Conservation (phyloP, 2,113 vertebrate genomes). For the Acanthisitta chloris region DNA sequence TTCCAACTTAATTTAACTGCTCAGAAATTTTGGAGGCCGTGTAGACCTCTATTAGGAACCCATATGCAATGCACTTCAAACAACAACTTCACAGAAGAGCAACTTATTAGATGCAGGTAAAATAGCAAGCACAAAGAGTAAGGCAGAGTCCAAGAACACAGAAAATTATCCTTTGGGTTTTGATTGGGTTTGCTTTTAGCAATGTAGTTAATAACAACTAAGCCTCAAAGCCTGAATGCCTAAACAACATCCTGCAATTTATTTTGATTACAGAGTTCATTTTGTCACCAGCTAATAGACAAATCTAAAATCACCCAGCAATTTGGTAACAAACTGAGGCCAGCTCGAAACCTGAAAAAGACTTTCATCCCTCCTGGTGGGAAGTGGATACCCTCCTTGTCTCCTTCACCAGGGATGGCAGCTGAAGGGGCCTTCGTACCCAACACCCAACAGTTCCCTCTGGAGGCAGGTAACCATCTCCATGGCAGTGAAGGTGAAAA, state of each 20-base stretch:
- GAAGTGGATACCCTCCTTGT: not conserved
- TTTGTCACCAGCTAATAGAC: not conserved
- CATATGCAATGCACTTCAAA: not conserved
- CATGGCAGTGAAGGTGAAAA: rapidly evolving
- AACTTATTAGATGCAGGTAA: not conserved
- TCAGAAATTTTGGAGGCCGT: not conserved
- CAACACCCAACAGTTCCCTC: rapidly evolving
- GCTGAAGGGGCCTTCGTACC: not conserved
- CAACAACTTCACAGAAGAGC: not conserved
- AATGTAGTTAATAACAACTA: not conserved
- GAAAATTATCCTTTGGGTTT: not conserved
- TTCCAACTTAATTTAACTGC: not conserved
- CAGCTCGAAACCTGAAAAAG: not conserved
- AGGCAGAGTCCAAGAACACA: not conserved
- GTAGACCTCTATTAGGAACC: not conserved
- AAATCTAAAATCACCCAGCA: not conserved
- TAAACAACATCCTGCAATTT: not conserved
- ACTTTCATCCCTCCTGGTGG: rapidly evolving
- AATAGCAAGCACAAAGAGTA: not conserved
- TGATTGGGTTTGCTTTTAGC: not conserved
- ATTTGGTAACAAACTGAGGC: not conserved
- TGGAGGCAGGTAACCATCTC: not conserved
- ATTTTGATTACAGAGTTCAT: not conserved
- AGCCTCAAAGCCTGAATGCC: not conserved
- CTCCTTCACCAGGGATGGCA: not conserved